Evolutionary conservation across 2,888 invertebrate genomes (phyloP).

Genomic region (Chouioia cunea): DNA sequence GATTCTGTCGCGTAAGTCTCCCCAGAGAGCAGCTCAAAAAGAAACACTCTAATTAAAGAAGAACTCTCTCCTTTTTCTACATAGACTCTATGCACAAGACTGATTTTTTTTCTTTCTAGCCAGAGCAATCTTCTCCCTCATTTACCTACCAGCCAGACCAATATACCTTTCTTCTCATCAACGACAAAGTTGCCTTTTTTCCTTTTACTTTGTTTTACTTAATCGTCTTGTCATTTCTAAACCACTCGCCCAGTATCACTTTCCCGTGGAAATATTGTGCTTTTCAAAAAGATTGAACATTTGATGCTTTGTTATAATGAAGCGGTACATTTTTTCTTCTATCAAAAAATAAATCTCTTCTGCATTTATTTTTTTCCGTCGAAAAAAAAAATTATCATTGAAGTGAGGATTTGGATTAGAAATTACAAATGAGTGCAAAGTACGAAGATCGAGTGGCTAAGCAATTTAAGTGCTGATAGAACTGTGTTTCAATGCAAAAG

Average conservation of each 20-base stretch:
- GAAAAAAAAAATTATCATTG: too few relatives aligned
- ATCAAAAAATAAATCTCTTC: too few relatives aligned
- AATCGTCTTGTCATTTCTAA: too few relatives aligned
- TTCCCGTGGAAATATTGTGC: slow-evolving; percentile 33
- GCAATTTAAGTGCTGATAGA: slow-evolving; percentile 43
- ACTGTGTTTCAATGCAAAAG: slow-evolving; percentile 61
- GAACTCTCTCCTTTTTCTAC: slow-evolving; percentile 53
- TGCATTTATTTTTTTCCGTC: too few relatives aligned
- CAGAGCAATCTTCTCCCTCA: slow-evolving; percentile 35
- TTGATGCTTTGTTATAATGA: not conserved
- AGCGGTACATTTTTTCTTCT: too few relatives aligned
- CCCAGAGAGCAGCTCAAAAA: slow-evolving; percentile 50
- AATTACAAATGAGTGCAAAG: not conserved
- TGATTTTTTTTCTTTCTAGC: slow-evolving; percentile 35
- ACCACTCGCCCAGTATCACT: slow-evolving; percentile 48
- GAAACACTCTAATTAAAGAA: slow-evolving; percentile 67
- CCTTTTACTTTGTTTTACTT: slow-evolving; percentile 15
- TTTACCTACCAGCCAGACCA: slow-evolving; percentile 40
- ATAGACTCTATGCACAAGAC: slow-evolving; percentile 15
- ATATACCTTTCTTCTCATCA: slow-evolving; percentile 28
- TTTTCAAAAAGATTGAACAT: not conserved
- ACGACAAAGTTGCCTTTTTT: slow-evolving; percentile 5
- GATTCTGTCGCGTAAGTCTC: slow-evolving; percentile 57
- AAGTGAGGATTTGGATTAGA: not conserved
- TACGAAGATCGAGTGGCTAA: slow-evolving; percentile 1